phyloP scores from a whole-genome alignment of 2,797 vertebrate genomes.

The Onychomys leucogaster region DNA sequence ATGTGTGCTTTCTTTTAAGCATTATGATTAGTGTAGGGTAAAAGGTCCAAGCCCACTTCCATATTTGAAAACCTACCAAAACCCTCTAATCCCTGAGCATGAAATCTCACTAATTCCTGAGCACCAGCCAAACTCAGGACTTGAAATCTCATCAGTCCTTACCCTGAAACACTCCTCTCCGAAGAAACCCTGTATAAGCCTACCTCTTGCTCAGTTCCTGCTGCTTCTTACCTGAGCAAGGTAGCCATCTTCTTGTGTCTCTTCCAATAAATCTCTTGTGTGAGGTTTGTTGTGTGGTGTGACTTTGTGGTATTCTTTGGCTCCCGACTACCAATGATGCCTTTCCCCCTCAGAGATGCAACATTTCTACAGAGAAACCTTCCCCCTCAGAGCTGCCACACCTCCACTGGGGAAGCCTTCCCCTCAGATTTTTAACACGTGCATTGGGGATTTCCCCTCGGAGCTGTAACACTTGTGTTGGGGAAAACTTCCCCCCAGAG shows the following conservation, averaged over 20 bases:
- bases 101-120: neutral
- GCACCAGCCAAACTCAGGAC: neutral
- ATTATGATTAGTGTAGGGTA: neutral
- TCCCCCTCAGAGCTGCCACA: neutral
- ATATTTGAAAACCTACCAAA: neutral
- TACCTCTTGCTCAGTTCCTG: neutral
- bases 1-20: neutral
- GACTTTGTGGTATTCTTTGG: neutral
- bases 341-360: neutral
- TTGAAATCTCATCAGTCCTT: neutral
- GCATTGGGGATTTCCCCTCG: no score
- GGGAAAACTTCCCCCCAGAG: neutral
- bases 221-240: neutral
- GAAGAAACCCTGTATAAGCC: neutral
- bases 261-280: neutral
- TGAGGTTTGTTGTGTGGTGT: neutral
- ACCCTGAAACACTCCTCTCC: neutral
- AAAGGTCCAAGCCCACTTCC: neutral
- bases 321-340: neutral
- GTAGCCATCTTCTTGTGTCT: neutral
- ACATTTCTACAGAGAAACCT: neutral
- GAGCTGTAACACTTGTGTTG: neutral
- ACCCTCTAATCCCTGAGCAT: neutral
- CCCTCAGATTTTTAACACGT: no score
- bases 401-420: no score